Percentiles rank a stretch among this genome's conserved stretches.
Evolutionary conservation across 2,113 vertebrate genomes (phyloP).

Genomic region (Nothocercus julius): DNA sequence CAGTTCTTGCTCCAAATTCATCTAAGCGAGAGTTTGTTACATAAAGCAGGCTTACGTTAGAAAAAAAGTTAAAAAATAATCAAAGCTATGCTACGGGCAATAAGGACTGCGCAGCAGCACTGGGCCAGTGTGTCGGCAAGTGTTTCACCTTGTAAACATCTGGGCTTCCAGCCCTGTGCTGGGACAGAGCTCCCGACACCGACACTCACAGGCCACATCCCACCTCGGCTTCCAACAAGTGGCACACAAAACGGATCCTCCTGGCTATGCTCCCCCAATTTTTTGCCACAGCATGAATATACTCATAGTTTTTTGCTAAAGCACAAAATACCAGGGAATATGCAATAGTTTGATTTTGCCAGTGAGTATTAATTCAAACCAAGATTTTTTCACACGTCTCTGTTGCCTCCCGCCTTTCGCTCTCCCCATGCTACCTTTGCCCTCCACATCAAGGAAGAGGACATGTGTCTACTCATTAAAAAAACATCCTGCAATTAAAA

Average conservation of each 20-base stretch:
- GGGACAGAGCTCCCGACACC: not conserved
- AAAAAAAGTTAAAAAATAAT: not conserved
- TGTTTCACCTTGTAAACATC: not conserved
- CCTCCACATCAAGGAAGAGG: slow-evolving; percentile 29
- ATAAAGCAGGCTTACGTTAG: not conserved
- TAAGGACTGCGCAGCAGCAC: not conserved
- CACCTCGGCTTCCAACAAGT: not conserved
- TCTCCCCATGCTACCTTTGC: not conserved
- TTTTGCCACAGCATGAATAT: not conserved
- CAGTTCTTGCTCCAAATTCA: not conserved
- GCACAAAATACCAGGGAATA: not conserved
- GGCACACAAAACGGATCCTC: not conserved
- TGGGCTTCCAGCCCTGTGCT: not conserved
- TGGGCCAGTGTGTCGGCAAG: not conserved
- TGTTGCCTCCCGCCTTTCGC: not conserved
- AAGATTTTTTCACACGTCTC: not conserved
- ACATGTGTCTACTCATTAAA: slow-evolving; percentile 52
- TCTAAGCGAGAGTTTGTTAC: not conserved
- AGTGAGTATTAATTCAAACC: not conserved
- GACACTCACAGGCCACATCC: not conserved
- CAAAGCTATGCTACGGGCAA: not conserved
- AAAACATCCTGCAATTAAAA: slow-evolving; percentile 67
- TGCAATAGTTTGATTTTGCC: not conserved
- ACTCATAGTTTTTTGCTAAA: not conserved
- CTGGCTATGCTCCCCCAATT: not conserved